A percentile compares a stretch with the other conserved stretches of the same genome.
phyloP scores from a whole-genome alignment of 2,113 vertebrate species.

The Aspiorhynchus laticeps region DNA sequence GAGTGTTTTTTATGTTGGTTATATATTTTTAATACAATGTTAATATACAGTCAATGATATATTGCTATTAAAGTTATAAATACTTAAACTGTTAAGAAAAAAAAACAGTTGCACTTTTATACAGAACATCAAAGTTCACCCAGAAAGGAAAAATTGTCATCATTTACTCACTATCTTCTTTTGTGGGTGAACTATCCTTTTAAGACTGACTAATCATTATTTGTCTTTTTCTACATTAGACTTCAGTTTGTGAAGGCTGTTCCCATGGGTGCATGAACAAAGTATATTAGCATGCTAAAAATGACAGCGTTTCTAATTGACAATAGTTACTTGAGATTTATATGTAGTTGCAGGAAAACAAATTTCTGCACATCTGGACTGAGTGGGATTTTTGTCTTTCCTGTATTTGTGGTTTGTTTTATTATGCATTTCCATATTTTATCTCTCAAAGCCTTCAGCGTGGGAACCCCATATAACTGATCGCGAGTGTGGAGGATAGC shows the following conservation, averaged over 20 bases:
- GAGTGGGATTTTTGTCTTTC: constrained; percentile 43
- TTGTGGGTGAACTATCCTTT: too few relatives aligned
- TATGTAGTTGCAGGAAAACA: constrained; percentile 33
- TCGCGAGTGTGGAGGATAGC: constrained; percentile 3
- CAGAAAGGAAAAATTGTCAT: not conserved
- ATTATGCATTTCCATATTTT: constrained; percentile 47
- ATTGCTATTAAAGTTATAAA: not conserved
- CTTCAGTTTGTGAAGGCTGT: not conserved
- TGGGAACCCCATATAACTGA: constrained; percentile 43
- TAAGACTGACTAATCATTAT: not conserved
- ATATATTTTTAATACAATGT: not conserved
- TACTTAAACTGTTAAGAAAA: too few relatives aligned
- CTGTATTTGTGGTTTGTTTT: constrained; percentile 55
- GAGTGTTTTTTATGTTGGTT: not conserved
- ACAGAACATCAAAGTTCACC: not conserved
- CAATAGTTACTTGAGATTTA: not conserved
- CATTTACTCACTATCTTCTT: too few relatives aligned
- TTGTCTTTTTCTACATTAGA: not conserved
- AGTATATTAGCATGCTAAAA: constrained; percentile 21
- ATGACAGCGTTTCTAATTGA: not conserved
- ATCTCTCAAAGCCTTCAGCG: constrained; percentile 32
- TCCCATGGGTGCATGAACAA: not conserved
- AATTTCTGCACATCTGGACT: constrained; percentile 40
- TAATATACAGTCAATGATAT: not conserved
- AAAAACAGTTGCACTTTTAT: not conserved